Base-by-base conservation (phyloP, 2,113 vertebrate species). In the Penelope pileata region DNA sequence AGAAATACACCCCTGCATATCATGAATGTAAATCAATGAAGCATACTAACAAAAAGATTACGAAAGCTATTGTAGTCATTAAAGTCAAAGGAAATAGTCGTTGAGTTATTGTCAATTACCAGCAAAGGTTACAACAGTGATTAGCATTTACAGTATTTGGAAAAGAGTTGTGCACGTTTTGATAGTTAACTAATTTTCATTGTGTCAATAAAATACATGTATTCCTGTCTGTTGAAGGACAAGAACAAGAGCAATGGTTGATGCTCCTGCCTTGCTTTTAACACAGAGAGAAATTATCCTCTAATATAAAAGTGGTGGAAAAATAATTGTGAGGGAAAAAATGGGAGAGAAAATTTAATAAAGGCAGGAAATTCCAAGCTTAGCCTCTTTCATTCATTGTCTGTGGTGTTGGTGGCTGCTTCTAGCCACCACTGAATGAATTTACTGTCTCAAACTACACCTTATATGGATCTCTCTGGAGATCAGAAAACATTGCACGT, bases 371-470 rank as follows among this genome's bases (percentile, higher is more conserved):
- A 95, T 93, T 78, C 79, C 60, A 75, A 93, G 30, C 67, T 76
- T 45, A 53, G 72, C 60, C 83, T 67, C 72, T 90, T 83, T 77
- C 34, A 81, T 85, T 89, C 79, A 51, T 34, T 86, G 90, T 76
- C 83, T 93, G 88, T 76, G 90, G 83, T 73, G 80, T 90, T 69
- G 75, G 60, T 69, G 88, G 72, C 58, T 90, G 93, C 86, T 91
- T 90, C 79, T 66, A 64, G 51, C 82, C 1, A 4, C 76, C 60
- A 43, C 22, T 68, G 79, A 88, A 63, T 81, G 56, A 67, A 60
- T 56, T 66, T 70, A 15, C 50, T 63, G 64, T 90, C 90, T 94
- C 85, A 47, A 67, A 48, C 43, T 83, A 12, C 90, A 90, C 79
- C 83, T 96, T 90, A 48, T 40, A 45, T 54, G 88, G 90, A 91